Evolutionary conservation across 2,888 invertebrate genomes (phyloP).

Genomic region (Acanthosepion esculentum): DNA sequence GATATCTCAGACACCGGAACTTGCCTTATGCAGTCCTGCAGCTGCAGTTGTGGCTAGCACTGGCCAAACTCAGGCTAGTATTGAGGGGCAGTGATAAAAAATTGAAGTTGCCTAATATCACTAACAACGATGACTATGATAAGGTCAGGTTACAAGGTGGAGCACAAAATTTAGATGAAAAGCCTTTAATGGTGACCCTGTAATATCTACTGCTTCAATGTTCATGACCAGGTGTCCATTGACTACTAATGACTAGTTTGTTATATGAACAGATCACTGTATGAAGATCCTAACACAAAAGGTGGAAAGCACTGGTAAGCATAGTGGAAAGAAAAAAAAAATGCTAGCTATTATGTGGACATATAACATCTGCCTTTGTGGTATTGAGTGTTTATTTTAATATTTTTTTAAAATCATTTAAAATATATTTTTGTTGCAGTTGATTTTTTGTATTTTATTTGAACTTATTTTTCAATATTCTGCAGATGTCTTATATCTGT

Average conservation of each 20-base stretch:
- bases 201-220: neutral
- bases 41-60: constrained; percentile 47
- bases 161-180: neutral
- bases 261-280: neutral
- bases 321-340: neutral
- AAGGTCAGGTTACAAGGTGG: neutral
- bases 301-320: neutral
- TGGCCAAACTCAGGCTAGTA: constrained; percentile 49
- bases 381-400: neutral
- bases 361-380: neutral
- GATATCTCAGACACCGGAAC: constrained; percentile 55
- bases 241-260: neutral
- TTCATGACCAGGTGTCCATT: neutral
- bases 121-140: neutral
- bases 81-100: constrained; percentile 51
- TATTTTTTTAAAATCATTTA: neutral
- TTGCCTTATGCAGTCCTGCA: constrained; percentile 51
- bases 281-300: neutral
- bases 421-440: constrained; percentile 6
- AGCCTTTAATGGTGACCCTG: neutral
- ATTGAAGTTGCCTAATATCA: neutral
- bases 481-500: neutral
- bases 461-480: too few relatives aligned
- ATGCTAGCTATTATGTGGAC: constrained; percentile 16
- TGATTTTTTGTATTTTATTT: neutral